These are phyloP conservation scores for Garra rufa DNA, from an alignment of 2,113 vertebrate genomes.

Conservation along the genomic window DNA sequence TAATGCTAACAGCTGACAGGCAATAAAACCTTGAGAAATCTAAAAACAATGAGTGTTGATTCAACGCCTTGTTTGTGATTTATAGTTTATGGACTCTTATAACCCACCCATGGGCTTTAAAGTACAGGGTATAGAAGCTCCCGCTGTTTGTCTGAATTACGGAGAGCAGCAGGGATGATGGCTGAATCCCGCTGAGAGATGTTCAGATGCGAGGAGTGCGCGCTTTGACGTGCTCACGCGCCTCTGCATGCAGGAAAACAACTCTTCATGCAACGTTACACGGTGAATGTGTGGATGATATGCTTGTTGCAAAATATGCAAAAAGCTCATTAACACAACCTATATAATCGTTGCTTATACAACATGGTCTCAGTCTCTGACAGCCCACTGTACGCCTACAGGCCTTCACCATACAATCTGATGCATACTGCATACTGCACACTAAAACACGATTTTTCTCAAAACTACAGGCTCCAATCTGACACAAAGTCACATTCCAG, in stretches of 20 bases:
- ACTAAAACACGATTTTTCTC: not conserved
- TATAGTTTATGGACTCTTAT: not conserved
- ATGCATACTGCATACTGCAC: not conserved
- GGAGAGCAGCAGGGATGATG: slow-evolving; percentile 12
- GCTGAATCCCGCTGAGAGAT: slow-evolving; percentile 20
- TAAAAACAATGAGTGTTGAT: not conserved
- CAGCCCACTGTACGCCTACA: not conserved
- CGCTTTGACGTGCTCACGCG: not conserved
- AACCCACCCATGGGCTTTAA: slow-evolving; percentile 12
- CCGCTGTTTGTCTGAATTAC: slow-evolving; percentile 27
- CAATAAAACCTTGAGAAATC: not conserved
- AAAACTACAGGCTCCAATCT: not conserved
- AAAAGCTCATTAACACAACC: not conserved
- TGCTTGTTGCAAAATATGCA: not conserved
- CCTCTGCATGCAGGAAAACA: not conserved
- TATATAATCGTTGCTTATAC: not conserved
- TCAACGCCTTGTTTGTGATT: slow-evolving; percentile 6
- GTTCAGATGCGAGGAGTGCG: not conserved
- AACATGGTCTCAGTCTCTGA: not conserved
- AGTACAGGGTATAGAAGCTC: slow-evolving; percentile 10
- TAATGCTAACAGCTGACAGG: not conserved
- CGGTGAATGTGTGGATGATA: not conserved
- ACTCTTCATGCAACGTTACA: not conserved
- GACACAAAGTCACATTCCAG: not conserved
- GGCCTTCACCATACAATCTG: not conserved